These are phyloP conservation scores for Okapia johnstoni DNA, from an alignment of 2,113 vertebrate species.

Conservation along the genomic window DNA sequence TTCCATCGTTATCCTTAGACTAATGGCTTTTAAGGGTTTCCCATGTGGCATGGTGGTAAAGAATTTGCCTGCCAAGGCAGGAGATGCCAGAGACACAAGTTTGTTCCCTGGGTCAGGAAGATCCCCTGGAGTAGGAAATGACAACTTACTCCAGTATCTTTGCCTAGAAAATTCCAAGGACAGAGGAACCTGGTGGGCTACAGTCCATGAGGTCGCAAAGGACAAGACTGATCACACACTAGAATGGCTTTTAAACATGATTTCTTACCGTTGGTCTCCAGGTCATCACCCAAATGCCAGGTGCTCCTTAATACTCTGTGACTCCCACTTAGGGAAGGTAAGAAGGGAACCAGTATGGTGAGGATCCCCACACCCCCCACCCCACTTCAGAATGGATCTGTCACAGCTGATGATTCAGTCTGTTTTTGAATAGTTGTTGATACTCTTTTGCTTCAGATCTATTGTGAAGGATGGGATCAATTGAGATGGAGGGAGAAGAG, in stretches of 20 bases:
- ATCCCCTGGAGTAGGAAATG: not conserved
- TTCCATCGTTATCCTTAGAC: not conserved
- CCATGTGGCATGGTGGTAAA: not conserved
- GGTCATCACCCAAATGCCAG: not conserved
- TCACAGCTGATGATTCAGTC: not conserved
- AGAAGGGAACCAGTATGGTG: not conserved
- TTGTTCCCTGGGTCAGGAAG: not conserved
- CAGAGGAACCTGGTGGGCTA: not conserved
- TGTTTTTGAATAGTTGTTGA: not conserved
- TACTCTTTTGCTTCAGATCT: not conserved
- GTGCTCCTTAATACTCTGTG: not conserved
- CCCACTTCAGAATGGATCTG: not conserved
- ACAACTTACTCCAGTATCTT: not conserved
- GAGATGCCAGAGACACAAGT: not conserved
- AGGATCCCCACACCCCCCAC: not conserved
- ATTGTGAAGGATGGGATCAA: not conserved
- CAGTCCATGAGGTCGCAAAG: not conserved
- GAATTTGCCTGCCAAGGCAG: not conserved
- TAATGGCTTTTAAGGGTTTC: not conserved
- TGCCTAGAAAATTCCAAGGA: not conserved
- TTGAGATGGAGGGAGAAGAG: too few relatives aligned
- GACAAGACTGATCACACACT: not conserved
- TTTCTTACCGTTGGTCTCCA: not conserved
- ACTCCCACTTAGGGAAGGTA: not conserved
- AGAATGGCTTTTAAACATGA: not conserved